A percentile compares a stretch with the other conserved stretches of the same genome.
Evolutionary conservation across 2,888 invertebrate species (phyloP).

Genomic region (Abrostola tripartita): DNA sequence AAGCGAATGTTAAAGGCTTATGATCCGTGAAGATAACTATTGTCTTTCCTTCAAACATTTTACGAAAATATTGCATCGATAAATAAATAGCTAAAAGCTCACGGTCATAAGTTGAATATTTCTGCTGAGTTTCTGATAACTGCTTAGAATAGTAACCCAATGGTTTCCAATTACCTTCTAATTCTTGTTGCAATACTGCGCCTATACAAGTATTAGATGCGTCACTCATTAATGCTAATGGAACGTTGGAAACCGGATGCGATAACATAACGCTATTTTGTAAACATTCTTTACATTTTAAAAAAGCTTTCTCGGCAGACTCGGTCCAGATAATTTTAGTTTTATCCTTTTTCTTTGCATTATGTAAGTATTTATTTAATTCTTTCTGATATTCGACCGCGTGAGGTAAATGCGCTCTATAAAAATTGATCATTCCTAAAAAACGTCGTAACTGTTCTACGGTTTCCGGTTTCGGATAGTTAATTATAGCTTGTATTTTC

Average conservation of each 20-base stretch:
- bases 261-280: constrained; percentile 10
- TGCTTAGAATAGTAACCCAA: constrained; percentile 9
- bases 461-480: not conserved
- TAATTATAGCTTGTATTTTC: not conserved
- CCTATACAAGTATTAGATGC: constrained; percentile 16
- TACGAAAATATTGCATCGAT: too few species aligned
- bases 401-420: constrained; percentile 6
- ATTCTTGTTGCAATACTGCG: constrained; percentile 4
- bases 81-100: constrained; percentile 5
- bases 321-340: constrained; percentile 11
- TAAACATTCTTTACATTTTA: constrained; percentile 14
- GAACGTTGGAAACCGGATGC: constrained; percentile 1
- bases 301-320: constrained; percentile 10
- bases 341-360: constrained; percentile 20
- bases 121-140: not conserved
- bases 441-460: not conserved
- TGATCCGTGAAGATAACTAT: not conserved
- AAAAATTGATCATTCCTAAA: not conserved
- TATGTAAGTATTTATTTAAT: constrained; percentile 14
- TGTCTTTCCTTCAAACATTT: not conserved
- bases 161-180: constrained; percentile 4
- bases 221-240: constrained; percentile 22
- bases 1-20: constrained; percentile 8
- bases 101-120: too few species aligned
- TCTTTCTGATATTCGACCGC: constrained; percentile 6